Percentiles rank a stretch among this genome's conserved stretches.
These are phyloP conservation scores for Apantesis nais DNA, from an alignment of 2,888 invertebrate genomes.

Conservation along the genomic window DNA sequence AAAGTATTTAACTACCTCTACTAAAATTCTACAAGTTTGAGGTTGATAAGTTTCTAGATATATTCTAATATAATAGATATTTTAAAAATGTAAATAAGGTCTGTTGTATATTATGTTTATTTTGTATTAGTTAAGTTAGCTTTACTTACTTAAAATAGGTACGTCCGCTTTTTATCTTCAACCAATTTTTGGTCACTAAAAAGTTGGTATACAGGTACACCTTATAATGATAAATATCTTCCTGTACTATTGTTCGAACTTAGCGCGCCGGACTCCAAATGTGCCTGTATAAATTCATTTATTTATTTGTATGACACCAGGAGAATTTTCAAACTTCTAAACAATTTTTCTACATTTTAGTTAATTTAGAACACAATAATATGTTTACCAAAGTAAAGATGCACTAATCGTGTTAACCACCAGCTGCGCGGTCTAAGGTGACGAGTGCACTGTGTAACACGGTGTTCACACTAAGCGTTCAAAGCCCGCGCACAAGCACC, in stretches of 20 bases:
- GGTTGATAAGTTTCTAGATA: background rate
- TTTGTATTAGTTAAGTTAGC: background rate
- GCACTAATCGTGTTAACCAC: conserved; percentile 50
- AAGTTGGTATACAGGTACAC: background rate
- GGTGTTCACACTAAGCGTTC: conserved; percentile 47
- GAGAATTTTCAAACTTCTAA: background rate
- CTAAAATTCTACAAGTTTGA: background rate
- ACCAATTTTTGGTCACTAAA: background rate
- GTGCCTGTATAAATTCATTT: conserved; percentile 3
- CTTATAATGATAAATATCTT: background rate
- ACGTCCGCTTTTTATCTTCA: too few relatives aligned
- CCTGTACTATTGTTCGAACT: background rate
- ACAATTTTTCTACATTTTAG: background rate
- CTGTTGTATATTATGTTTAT: background rate
- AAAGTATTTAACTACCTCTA: background rate
- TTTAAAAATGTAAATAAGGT: background rate
- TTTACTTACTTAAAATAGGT: conserved; percentile 1
- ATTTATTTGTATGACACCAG: background rate
- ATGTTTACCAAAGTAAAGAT: conserved; percentile 51
- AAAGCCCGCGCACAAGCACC: conserved; percentile 52
- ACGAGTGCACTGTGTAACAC: conserved; percentile 54
- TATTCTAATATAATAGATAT: background rate
- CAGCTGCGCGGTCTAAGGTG: conserved; percentile 56
- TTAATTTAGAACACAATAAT: conserved; percentile 18
- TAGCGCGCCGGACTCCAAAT: background rate